phyloP scores from a whole-genome alignment of 2,888 invertebrate species.

The Oligia fasciuncula region DNA sequence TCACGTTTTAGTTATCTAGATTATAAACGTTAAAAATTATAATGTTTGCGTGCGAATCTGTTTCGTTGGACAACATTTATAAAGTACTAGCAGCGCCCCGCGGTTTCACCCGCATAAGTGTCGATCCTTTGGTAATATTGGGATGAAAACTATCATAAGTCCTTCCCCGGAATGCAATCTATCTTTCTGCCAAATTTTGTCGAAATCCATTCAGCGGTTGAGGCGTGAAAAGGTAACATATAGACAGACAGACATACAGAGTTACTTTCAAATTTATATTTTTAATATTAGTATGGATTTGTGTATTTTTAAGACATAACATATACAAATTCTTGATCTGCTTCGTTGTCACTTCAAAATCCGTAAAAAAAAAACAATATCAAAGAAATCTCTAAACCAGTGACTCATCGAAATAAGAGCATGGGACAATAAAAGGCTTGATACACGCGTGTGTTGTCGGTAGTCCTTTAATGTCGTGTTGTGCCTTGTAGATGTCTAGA shows the following conservation, averaged over 20 bases:
- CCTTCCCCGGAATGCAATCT: too few species aligned
- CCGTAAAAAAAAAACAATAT: constrained; percentile 9
- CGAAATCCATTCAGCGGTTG: too few species aligned
- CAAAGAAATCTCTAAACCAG: constrained; percentile 28
- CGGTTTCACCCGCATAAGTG: too few species aligned
- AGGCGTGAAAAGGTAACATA: too few species aligned
- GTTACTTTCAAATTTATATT: too few species aligned
- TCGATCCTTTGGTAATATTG: too few species aligned
- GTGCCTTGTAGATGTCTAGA: constrained; percentile 83
- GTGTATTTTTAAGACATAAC: neutral
- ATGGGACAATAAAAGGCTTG: constrained; percentile 68
- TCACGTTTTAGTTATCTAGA: constrained; percentile 14
- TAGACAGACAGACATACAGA: too few species aligned
- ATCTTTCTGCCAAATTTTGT: too few species aligned
- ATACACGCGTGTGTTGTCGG: constrained; percentile 76
- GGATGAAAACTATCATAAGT: too few species aligned
- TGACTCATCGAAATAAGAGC: constrained; percentile 58
- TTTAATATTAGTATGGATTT: too few species aligned
- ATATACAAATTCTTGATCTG: neutral
- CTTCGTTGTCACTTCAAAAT: neutral
- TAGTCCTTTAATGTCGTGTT: constrained; percentile 81
- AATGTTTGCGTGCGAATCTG: neutral
- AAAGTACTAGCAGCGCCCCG: too few species aligned
- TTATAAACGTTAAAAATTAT: constrained; percentile 18
- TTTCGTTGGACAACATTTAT: neutral